Percentiles rank a stretch among this genome's conserved stretches.
Conservation (phyloP, 2,888 invertebrate genomes). For the Alloscopus bannaensis region DNA sequence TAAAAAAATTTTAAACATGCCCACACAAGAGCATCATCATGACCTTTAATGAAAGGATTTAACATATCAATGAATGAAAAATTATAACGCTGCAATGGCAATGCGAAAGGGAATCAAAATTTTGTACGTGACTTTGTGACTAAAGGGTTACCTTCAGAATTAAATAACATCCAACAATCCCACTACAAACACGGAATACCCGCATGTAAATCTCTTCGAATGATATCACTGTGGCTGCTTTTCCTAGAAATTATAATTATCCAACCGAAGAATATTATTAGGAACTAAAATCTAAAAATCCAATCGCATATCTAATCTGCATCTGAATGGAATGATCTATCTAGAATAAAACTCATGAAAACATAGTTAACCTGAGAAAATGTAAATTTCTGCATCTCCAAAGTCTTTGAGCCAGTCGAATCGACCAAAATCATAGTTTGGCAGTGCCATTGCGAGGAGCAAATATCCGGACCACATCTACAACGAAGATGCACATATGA, state of each 20-base stretch:
- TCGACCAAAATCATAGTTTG: conserved; percentile 38
- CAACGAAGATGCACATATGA: background rate
- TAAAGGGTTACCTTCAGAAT: conserved; percentile 34
- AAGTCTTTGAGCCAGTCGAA: conserved; percentile 52
- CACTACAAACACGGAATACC: conserved; percentile 41
- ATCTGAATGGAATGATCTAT: too few relatives aligned
- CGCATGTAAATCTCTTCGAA: conserved; percentile 55
- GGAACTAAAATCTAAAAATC: background rate
- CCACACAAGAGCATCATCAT: too few relatives aligned
- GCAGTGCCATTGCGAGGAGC: conserved; percentile 28
- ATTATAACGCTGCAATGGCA: too few relatives aligned
- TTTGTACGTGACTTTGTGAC: too few relatives aligned
- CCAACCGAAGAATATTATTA: background rate
- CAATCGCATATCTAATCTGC: background rate
- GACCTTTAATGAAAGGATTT: conserved; percentile 4
- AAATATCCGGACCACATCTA: conserved; percentile 45
- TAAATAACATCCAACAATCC: conserved; percentile 36
- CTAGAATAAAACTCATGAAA: too few relatives aligned
- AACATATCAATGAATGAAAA: too few relatives aligned
- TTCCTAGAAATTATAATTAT: conserved; percentile 27
- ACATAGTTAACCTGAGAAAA: conserved; percentile 20
- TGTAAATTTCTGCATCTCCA: conserved; percentile 38
- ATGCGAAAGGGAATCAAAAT: too few relatives aligned
- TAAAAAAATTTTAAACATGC: too few relatives aligned
- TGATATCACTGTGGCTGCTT: conserved; percentile 38